These are phyloP conservation scores for Scaptomyza pallida DNA, from an alignment of 1,140 invertebrate species.

Conservation along the genomic window DNA sequence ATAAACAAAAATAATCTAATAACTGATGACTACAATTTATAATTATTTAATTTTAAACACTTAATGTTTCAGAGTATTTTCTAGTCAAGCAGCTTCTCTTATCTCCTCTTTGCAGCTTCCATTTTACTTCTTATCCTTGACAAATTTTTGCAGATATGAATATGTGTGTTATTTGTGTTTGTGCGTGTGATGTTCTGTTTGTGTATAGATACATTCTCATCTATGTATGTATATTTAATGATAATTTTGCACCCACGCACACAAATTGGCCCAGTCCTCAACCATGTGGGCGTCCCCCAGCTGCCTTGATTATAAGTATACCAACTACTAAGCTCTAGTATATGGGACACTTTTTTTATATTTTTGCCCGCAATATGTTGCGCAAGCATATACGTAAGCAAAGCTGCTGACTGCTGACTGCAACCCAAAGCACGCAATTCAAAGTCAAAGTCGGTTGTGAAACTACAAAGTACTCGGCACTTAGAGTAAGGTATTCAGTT, in stretches of 20 bases:
- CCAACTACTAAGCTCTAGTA: background rate
- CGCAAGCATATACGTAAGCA: background rate
- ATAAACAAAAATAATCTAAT: too few species aligned
- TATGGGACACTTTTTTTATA: slow-evolving; percentile 2
- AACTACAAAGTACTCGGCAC: background rate
- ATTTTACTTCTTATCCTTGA: background rate
- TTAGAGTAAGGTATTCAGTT: background rate
- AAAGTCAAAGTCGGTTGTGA: background rate
- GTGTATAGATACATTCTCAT: background rate
- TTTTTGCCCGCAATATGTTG: slow-evolving; percentile 4
- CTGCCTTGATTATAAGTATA: slow-evolving; percentile 5
- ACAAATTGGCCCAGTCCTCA: background rate
- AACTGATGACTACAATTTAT: too few species aligned
- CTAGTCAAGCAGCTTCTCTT: background rate
- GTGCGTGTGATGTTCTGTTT: too few species aligned
- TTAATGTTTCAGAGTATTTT: too few species aligned
- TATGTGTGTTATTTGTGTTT: too few species aligned
- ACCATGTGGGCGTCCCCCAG: slow-evolving; percentile 5
- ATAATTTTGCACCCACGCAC: background rate
- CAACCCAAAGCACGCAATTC: background rate
- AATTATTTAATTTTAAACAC: too few species aligned
- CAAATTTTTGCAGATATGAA: too few species aligned
- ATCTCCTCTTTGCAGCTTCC: background rate
- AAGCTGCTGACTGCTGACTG: too few species aligned
- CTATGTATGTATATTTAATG: slow-evolving; percentile 1